These are phyloP conservation scores for Rhopilema esculentum DNA, from an alignment of 30 jellyfish, hydroid and myxozoan genomes.

Conservation along the genomic window DNA sequence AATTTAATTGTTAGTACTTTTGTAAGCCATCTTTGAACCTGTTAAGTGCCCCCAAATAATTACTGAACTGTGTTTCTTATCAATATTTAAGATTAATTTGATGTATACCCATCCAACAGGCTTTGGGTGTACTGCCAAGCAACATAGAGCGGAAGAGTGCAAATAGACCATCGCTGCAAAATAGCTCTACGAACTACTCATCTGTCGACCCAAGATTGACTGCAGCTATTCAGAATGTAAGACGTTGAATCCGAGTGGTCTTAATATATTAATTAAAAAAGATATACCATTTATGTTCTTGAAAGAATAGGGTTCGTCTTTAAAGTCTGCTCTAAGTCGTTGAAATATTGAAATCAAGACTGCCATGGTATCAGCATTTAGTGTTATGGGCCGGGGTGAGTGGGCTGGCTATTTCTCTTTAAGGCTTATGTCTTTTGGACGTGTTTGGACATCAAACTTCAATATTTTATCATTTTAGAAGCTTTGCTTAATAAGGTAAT, in stretches of 20 bases:
- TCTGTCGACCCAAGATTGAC: slow-evolving; percentile 47
- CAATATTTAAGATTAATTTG: background rate
- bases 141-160: background rate
- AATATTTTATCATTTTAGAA: too few relatives aligned
- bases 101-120: background rate
- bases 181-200: slow-evolving; percentile 7
- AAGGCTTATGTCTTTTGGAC: too few relatives aligned
- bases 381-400: too few relatives aligned
- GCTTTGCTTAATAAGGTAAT: too few relatives aligned
- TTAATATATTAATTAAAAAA: too few relatives aligned
- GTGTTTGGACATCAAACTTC: too few relatives aligned
- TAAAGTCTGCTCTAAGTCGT: too few relatives aligned
- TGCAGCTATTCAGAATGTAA: slow-evolving; percentile 50
- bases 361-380: background rate
- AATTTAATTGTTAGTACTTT: too few relatives aligned
- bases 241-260: background rate
- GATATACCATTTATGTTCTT: background rate
- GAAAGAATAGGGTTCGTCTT: background rate
- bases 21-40: too few relatives aligned
- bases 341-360: too few relatives aligned
- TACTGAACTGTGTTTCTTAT: too few relatives aligned
- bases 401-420: background rate
- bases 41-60: too few relatives aligned
- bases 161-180: background rate
- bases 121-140: background rate